Percentiles rank a stretch among this genome's conserved stretches.
Conservation (phyloP, 35 echinoderm and acorn worm species). For the Patiria miniata region DNA sequence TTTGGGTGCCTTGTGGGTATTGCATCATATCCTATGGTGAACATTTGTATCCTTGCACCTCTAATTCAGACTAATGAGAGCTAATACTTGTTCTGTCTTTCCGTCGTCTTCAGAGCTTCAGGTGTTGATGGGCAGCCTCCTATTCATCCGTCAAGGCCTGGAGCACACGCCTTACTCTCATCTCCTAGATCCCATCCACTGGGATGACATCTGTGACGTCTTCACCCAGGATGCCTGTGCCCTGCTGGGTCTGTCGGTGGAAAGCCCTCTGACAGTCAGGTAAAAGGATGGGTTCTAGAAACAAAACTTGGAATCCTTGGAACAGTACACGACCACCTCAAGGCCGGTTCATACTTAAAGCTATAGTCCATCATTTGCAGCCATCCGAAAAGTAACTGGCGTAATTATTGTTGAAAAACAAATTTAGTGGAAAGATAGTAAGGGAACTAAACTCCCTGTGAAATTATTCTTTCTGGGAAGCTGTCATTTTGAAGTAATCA, state of each 20-base stretch:
- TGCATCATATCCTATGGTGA: no score
- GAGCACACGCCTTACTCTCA: constrained; percentile 81
- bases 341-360: no score
- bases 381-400: no score
- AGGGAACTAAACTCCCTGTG: no score
- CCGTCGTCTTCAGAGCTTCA: constrained; percentile 70
- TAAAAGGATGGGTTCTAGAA: constrained; percentile 17
- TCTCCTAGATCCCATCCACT: constrained; percentile 81
- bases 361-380: no score
- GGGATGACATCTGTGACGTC: constrained; percentile 93
- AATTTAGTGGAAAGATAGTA: no score
- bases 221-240: constrained; percentile 95
- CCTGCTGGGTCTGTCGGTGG: constrained; percentile 85
- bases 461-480: no score
- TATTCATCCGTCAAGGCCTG: constrained; percentile 88
- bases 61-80: not conserved
- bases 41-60: not conserved
- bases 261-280: constrained; percentile 96
- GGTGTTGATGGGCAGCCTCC: constrained; percentile 92
- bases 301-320: not conserved
- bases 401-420: no score
- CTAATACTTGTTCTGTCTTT: not conserved
- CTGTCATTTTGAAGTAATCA: no score
- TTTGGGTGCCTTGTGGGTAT: no score
- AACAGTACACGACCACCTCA: not conserved